Base-by-base conservation (phyloP, 2,888 invertebrate genomes). In the Escarpia spicata region DNA sequence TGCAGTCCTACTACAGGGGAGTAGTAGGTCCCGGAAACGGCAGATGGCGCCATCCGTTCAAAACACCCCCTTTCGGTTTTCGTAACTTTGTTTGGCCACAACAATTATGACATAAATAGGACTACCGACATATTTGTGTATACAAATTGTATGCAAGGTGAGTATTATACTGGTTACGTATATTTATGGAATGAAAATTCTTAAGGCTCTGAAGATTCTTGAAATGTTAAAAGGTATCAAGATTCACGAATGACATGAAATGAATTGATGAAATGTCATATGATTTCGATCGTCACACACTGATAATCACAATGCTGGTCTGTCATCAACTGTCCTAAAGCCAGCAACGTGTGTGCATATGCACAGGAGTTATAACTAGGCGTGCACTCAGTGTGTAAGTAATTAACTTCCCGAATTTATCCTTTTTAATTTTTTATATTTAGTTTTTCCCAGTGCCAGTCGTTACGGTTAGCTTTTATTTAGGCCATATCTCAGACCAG, bases 21-120 rank as follows among this genome's bases (percentile, higher is more conserved):
- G 75, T 75, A 75, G 75, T 75, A 75, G 75, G 26, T 75, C 75
- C 75, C 75, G 75, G 75, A 75, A 75, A 75, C 75, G 75, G 75
- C 26, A 75, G 75, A 75, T 75, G 75, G 75, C 75, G 75, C 75
- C 75, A 75, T 75, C 75, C 19, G 75, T 75, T 75, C 75, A 75
- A 75, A 75, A 75, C 75, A 75, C 75, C 75, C 75, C 75, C 19
- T 75, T 52, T 75, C 75, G 26, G 75, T 75, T 75, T 75, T 75
- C 75, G 75, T 75, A 75, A 75, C 75, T 75, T 75, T 75, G 52
- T 75, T 19, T 75, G 75, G 75, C 19, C n/a, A 75, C 75, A 75
- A 75, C 3, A 75, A 75, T 75, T 26, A 75, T 75, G 75, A 75
- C 19, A 75, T 75, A 75, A 75, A 26, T 75, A 75, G 75, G 75